Evolutionary conservation across 2,888 invertebrate genomes (phyloP), one percentile per base, ranked within the genome.

Genomic region (Amblyteles armatorius): DNA sequence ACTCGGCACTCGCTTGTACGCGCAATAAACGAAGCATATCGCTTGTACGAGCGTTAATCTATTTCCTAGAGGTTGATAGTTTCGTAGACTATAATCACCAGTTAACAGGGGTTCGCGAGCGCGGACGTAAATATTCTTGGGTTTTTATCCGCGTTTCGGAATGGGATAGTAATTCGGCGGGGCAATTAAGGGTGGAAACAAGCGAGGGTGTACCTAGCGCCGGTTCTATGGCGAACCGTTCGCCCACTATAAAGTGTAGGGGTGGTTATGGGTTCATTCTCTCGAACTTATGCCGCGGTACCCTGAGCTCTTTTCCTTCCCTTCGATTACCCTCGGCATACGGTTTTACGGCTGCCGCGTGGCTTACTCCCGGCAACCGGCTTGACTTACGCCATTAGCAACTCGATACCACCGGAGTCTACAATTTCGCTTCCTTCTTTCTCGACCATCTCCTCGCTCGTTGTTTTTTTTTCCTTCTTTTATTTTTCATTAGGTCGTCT

Each of bases 311-410:
- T 89, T 86, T 88, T 85, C 82, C 90, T 89, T 90, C 91, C 89
- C 90, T 91, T 91, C 91, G 90, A 92, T 92, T 92, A 91, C 90
- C 89, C 90, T 79, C 88, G 81, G 88, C 88, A 90, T 88, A 87
- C 89, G 90, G 91, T 92, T 92, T 92, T 92, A 92, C 88, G 88
- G 82, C 87, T 87, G 85, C 79, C 77, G 50, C 79, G 67, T 67
- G 55, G 72, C 72, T 67, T 13, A 67, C 72, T 79, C 65, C 74
- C 84, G 69, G 65, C 22, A 63, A 79, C 52, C 60, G 87, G 90
- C 88, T 91, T 91, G 89, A 89, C 90, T 91, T 89, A 89, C 92
- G 88, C 92, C 91, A 93, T 93, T 93, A 93, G 93, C 89, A 93
- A 93, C 90, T 88, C 86, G 93, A 93, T 92, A 93, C 88, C 67